Base-by-base conservation (phyloP, 1,140 invertebrate species). In the Drosophila cardini region DNA sequence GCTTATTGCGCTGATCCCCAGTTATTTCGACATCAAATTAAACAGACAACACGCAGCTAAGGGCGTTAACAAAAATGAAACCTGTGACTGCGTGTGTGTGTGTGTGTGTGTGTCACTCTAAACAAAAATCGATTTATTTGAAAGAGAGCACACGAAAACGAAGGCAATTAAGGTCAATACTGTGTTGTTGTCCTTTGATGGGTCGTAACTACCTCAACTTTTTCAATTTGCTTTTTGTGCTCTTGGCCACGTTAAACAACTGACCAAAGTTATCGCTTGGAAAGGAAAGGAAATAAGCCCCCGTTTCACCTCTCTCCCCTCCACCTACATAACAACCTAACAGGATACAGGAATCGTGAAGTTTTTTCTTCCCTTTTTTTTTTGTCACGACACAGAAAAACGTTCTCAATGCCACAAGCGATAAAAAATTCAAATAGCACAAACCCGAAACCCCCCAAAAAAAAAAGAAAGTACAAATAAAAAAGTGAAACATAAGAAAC, bases 131-230 rank as follows among this genome's bases (percentile, higher is more conserved):
- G 80, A 89, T 87, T 78, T 46, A 67, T 57, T 69, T 62, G 30
- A 46, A 63, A 58, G 50, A 38, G 21, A 26, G 21, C 21, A 26
- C 21, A 26, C 21, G 21, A 38, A 36, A 36, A 34, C 13, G 34
- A 50, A 72, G 65, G 60, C 77, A 85, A 85, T 85, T 85, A 80
- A 85, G 81, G 81, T 75, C 81, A 84, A 65, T 73, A 53, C 45
- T 38, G 2, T 58, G 32, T 53, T 63, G 30, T 72, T 53, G 50
- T 65, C 21, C 46, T 72, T 60, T 50, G 68, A 53, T 64, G 55
- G 55, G 58, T 43, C 50, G 57, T 61, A 85, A 77, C 81, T 80
- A 79, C 74, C 81, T 78, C 70, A 85, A 85, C 70, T 80, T 85
- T 85, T 85, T 85, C 81, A 85, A 85, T 85, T 85, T 72, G 48